phyloP scores from a whole-genome alignment of 2,888 invertebrate species.

The Pilophorus perplexus region DNA sequence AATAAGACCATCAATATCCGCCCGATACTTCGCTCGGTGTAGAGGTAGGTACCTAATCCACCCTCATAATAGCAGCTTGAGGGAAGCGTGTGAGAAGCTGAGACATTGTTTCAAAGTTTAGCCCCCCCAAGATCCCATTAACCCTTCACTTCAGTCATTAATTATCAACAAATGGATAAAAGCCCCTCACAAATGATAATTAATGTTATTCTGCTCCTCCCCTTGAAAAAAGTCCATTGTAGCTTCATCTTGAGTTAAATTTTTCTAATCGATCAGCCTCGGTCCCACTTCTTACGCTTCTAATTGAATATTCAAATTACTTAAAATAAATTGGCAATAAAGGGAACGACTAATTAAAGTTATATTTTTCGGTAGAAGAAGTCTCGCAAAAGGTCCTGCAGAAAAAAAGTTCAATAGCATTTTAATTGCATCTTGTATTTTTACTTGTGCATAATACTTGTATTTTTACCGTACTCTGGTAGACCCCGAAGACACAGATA shows the following conservation, averaged over 20 bases:
- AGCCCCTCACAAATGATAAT: constrained; percentile 41
- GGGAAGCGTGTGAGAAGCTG: constrained; percentile 34
- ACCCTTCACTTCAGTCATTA: constrained; percentile 41
- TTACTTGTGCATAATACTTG: no score
- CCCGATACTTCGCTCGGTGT: constrained; percentile 12
- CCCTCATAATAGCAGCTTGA: constrained; percentile 14
- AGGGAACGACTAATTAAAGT: constrained; percentile 30
- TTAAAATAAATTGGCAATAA: constrained; percentile 37
- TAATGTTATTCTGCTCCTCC: constrained; percentile 38
- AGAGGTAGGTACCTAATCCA: constrained; percentile 6
- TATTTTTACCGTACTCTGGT: no score
- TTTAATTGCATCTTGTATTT: no score
- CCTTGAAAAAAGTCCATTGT: constrained; percentile 30
- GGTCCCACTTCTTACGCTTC: neutral
- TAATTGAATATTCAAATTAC: constrained; percentile 40
- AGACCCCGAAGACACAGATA: no score
- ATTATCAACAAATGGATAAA: constrained; percentile 41
- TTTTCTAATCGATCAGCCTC: constrained; percentile 35
- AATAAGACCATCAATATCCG: neutral
- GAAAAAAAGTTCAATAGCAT: no score
- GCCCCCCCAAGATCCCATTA: constrained; percentile 40
- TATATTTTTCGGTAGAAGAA: constrained; percentile 14
- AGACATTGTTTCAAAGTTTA: constrained; percentile 39
- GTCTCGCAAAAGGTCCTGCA: no score
- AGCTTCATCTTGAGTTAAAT: constrained; percentile 38